Conservation (phyloP, 2,888 invertebrate genomes). For the Pherbina coryleti region DNA sequence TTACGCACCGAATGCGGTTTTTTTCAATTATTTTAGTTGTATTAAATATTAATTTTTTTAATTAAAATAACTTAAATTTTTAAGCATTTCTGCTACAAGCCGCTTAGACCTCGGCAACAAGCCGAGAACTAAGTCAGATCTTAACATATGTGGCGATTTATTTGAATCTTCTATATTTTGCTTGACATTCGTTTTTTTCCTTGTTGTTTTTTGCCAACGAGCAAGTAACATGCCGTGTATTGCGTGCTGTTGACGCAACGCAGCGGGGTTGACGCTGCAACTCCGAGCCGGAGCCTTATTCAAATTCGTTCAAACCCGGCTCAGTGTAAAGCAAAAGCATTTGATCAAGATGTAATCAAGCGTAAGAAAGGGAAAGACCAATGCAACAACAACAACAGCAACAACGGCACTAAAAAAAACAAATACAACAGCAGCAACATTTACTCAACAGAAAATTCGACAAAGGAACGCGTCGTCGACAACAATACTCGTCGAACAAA, state of each 20-base stretch:
- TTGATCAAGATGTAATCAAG: conserved; percentile 27
- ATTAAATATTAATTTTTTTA: too few relatives aligned
- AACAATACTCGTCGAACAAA: conserved; percentile 6
- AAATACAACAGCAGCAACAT: neutral
- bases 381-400: neutral
- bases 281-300: neutral
- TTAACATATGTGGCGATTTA: too few relatives aligned
- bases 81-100: neutral
- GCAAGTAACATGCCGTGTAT: neutral
- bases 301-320: neutral
- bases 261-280: conserved; percentile 7
- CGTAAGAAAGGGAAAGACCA: conserved; percentile 29
- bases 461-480: neutral
- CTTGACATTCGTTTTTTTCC: neutral
- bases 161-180: neutral
- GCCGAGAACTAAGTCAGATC: too few relatives aligned
- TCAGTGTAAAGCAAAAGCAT: neutral
- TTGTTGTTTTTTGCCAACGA: neutral
- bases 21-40: too few relatives aligned
- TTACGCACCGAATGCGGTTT: too few relatives aligned
- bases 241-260: neutral
- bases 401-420: neutral
- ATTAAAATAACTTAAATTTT: neutral
- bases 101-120: neutral
- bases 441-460: neutral